A percentile compares a stretch with the other conserved stretches of the same genome.
Conservation (phyloP, 2,888 invertebrate genomes). For the Dicycla oo region DNA sequence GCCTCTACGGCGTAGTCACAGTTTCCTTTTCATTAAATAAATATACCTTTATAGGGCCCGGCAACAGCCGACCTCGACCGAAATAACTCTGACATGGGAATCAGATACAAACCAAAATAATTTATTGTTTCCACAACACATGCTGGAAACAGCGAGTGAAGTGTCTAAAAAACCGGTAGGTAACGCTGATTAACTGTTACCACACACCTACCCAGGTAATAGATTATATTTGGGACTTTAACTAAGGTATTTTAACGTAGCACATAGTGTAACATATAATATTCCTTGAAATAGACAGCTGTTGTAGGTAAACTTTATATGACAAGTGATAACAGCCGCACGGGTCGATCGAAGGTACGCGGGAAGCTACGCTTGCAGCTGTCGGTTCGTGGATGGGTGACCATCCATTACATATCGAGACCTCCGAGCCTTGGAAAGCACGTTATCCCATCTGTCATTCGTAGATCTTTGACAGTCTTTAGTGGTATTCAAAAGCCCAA, state of each 20-base stretch:
- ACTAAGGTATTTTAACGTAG: slow-evolving; percentile 2
- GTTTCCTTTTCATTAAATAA: slow-evolving; percentile 7
- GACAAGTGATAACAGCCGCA: background rate
- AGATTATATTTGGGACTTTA: background rate
- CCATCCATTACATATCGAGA: no score
- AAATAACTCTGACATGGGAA: slow-evolving; percentile 57
- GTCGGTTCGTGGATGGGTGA: no score
- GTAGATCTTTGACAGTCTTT: no score
- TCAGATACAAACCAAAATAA: slow-evolving; percentile 49
- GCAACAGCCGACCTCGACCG: slow-evolving; percentile 52
- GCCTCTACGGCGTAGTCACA: background rate
- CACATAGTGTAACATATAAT: background rate
- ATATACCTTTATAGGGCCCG: slow-evolving; percentile 35
- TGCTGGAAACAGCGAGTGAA: slow-evolving; percentile 22
- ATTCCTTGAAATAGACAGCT: background rate
- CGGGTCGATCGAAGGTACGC: no score
- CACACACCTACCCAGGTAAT: background rate
- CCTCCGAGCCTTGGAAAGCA: no score
- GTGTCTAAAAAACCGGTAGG: slow-evolving; percentile 30
- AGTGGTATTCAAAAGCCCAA: no score
- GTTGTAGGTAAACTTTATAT: background rate
- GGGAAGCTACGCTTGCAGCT: no score
- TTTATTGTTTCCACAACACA: slow-evolving; percentile 54
- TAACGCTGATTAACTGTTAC: slow-evolving; percentile 32
- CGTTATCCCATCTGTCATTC: no score